phyloP scores from a whole-genome alignment of 2,888 invertebrate genomes.

The Euzetes globulus region DNA sequence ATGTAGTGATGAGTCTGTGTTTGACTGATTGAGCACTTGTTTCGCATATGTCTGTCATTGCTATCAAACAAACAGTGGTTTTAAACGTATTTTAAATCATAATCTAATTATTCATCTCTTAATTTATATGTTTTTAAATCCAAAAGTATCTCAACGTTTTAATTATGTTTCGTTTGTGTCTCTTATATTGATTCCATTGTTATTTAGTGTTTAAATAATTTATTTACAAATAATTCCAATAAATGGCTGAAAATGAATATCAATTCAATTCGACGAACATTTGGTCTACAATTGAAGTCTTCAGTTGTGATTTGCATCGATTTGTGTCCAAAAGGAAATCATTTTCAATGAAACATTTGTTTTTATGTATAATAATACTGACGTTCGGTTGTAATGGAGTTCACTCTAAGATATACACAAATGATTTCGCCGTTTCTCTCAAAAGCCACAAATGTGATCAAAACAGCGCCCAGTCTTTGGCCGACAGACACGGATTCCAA shows the following conservation, averaged over 20 bases:
- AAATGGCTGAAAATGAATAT: too few relatives aligned
- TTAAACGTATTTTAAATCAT: too few relatives aligned
- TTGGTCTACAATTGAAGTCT: too few relatives aligned
- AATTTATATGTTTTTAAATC: too few relatives aligned
- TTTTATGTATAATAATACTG: neutral
- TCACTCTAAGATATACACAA: constrained; percentile 46
- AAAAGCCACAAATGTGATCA: constrained; percentile 46
- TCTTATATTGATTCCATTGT: neutral
- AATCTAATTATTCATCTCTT: too few relatives aligned
- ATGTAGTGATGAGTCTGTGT: neutral
- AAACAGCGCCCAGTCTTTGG: constrained; percentile 42
- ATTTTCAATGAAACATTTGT: too few relatives aligned
- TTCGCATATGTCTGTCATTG: neutral
- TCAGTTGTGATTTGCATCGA: neutral
- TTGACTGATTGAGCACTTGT: neutral
- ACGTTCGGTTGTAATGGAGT: constrained; percentile 1
- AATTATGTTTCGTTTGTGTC: too few relatives aligned
- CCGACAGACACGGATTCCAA: constrained; percentile 50
- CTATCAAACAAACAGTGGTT: too few relatives aligned
- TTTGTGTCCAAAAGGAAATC: neutral
- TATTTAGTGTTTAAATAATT: neutral
- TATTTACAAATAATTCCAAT: neutral
- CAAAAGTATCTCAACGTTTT: too few relatives aligned
- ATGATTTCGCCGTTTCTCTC: constrained; percentile 53
- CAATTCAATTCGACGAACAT: too few relatives aligned